Percentiles rank a stretch among this genome's conserved stretches.
These are phyloP conservation scores for Eupsilia transversa DNA, from an alignment of 2,888 invertebrate species.

Conservation along the genomic window DNA sequence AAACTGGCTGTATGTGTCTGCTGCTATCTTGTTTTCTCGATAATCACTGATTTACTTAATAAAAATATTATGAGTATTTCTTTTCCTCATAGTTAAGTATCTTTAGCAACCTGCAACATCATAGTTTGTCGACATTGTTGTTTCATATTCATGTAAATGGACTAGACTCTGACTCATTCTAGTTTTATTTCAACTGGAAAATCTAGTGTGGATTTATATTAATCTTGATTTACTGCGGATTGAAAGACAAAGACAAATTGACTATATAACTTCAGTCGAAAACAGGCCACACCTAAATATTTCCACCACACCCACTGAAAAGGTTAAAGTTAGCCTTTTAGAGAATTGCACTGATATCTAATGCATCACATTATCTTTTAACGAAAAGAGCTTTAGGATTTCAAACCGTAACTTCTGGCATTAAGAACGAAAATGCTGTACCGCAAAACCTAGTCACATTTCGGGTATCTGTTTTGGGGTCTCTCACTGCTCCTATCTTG, in stretches of 20 bases:
- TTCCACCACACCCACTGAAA: conserved; percentile 65
- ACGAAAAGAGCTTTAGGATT: conserved; percentile 14
- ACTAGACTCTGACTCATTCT: neutral
- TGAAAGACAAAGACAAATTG: conserved; percentile 54
- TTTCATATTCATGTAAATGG: neutral
- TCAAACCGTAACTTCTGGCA: conserved; percentile 8
- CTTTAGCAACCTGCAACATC: conserved; percentile 1
- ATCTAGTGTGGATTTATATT: neutral
- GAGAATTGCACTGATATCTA: conserved; percentile 60
- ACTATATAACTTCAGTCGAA: conserved; percentile 44
- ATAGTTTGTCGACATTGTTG: neutral
- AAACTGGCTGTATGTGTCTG: neutral
- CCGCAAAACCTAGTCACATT: neutral
- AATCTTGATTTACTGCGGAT: conserved; percentile 38
- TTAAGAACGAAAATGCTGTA: conserved; percentile 31
- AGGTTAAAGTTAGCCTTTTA: conserved; percentile 65
- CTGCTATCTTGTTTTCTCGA: neutral
- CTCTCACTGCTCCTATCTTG: conserved; percentile 41
- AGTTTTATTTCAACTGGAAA: conserved; percentile 8
- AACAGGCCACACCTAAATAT: conserved; percentile 60
- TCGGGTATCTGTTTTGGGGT: conserved; percentile 27
- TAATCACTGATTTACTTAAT: conserved; percentile 1
- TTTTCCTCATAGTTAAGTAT: conserved; percentile 16
- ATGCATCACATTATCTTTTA: conserved; percentile 47
- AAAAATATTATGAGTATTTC: neutral